Evolutionary conservation across 2,888 invertebrate species (phyloP).

Genomic region (Xylocampa areola): DNA sequence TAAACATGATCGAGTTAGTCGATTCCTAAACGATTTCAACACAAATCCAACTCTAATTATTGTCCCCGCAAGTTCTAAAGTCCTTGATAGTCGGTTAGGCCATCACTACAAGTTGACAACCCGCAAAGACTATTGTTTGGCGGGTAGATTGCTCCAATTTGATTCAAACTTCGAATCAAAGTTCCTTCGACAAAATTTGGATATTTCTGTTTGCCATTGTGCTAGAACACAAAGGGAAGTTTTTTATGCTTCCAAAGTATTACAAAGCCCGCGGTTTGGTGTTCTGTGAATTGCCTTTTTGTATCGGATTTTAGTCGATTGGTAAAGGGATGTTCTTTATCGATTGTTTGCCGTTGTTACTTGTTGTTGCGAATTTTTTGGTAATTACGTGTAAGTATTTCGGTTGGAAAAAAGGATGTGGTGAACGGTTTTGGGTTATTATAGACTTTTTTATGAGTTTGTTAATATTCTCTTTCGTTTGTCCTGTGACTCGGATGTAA

Average conservation of each 20-base stretch:
- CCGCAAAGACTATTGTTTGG: conserved; percentile 41
- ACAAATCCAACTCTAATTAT: conserved; percentile 39
- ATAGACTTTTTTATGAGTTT: too few species aligned
- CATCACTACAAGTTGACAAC: conserved; percentile 34
- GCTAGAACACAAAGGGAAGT: conserved; percentile 35
- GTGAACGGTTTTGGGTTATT: too few species aligned
- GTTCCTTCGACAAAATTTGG: conserved; percentile 23
- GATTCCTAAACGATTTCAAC: conserved; percentile 25
- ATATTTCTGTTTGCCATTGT: conserved; percentile 29
- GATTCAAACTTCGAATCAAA: conserved; percentile 52
- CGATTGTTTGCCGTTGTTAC: conserved; percentile 16
- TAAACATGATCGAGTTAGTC: conserved; percentile 12
- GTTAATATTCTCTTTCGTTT: too few species aligned
- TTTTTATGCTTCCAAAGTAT: conserved; percentile 37
- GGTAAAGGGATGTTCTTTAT: conserved; percentile 31
- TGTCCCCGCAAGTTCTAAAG: conserved; percentile 26
- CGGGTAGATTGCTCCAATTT: conserved; percentile 50
- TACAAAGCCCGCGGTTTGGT: conserved; percentile 34
- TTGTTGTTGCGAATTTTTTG: not conserved
- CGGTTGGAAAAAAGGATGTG: too few species aligned
- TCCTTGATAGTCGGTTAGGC: conserved; percentile 39
- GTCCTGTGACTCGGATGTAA: too few species aligned
- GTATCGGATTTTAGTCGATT: conserved; percentile 35
- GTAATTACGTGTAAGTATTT: too few species aligned
- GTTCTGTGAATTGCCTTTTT: conserved; percentile 38